Conservation (phyloP, 2,888 invertebrate species). For the Pristionchus entomophagus region DNA sequence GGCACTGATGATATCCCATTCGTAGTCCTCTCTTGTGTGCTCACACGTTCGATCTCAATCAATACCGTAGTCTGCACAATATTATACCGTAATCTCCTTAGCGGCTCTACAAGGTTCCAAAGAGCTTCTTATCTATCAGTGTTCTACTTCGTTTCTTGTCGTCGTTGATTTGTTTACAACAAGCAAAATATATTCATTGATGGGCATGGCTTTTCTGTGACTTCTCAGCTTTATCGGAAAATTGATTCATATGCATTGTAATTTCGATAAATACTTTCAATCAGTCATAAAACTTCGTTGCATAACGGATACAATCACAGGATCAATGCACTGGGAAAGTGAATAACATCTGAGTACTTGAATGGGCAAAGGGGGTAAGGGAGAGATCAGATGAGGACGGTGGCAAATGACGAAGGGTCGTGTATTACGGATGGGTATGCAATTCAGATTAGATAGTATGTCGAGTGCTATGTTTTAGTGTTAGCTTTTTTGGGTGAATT, state of each 20-base stretch:
- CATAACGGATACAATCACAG: conserved; percentile 5
- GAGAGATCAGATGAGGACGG: neutral
- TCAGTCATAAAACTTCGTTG: neutral
- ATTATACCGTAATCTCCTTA: neutral
- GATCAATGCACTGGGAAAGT: conserved; percentile 17
- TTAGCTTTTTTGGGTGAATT: too few species aligned
- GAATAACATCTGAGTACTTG: neutral
- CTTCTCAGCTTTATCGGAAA: conserved; percentile 15
- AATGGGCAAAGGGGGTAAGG: neutral
- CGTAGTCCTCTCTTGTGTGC: neutral
- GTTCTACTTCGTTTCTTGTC: neutral
- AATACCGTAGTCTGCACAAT: neutral
- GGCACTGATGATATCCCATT: neutral
- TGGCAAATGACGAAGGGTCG: too few species aligned
- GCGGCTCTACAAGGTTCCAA: too few species aligned
- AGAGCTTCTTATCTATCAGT: neutral
- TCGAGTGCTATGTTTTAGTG: too few species aligned
- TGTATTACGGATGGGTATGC: too few species aligned
- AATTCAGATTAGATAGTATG: too few species aligned
- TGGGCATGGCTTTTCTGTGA: neutral
- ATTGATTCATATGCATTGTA: neutral
- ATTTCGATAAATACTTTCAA: conserved; percentile 20
- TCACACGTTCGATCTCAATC: neutral
- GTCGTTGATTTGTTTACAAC: neutral
- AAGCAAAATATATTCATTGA: neutral